Conservation (phyloP, 2,113 vertebrate genomes). For the Narcine bancroftii region DNA sequence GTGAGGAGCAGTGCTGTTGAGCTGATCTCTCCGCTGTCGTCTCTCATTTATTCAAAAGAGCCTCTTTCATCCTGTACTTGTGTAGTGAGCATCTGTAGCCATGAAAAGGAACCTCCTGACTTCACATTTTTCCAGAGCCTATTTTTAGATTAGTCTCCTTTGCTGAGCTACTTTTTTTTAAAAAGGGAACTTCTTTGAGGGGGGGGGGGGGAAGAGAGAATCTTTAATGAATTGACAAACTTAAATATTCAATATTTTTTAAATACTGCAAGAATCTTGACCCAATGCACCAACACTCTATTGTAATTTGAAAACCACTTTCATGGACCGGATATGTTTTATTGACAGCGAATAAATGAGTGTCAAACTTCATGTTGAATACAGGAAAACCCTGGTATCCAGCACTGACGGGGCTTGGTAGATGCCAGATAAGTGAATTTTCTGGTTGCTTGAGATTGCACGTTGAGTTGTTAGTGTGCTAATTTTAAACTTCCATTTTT, state of each 20-base stretch:
- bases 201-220: neutral
- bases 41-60: neutral
- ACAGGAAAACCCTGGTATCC: no score
- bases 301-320: neutral
- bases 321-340: neutral
- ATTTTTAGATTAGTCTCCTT: neutral
- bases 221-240: neutral
- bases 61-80: neutral
- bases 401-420: no score
- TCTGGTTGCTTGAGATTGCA: no score
- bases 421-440: no score
- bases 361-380: no score
- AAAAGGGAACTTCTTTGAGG: neutral
- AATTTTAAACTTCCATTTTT: no score
- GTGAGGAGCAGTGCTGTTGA: neutral
- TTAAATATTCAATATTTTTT: neutral
- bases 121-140: neutral
- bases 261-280: neutral
- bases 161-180: neutral
- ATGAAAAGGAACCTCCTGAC: constrained; percentile 2
- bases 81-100: neutral
- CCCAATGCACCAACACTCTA: neutral
- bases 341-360: neutral
- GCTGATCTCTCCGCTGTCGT: neutral
- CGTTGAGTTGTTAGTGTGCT: no score